phyloP scores from a whole-genome alignment of 2,113 vertebrate genomes.

The Salvelinus namaycush region DNA sequence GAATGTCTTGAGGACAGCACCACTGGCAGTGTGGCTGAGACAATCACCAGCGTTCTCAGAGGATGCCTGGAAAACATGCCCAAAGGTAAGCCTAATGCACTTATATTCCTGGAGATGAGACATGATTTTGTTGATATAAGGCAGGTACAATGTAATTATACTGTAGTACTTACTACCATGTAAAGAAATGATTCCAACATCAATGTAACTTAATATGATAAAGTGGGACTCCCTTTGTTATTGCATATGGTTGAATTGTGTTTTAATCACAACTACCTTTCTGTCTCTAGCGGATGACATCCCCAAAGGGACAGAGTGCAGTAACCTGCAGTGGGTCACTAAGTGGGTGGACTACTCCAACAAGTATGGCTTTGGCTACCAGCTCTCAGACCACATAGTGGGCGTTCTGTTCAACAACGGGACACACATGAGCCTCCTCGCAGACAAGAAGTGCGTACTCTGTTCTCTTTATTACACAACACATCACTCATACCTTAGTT shows the following conservation, averaged over 20 bases:
- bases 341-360: conserved; percentile 99
- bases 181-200: background rate
- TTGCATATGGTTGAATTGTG: background rate
- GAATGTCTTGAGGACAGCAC: conserved; percentile 97
- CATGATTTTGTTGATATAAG: background rate
- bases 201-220: background rate
- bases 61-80: conserved; percentile 95
- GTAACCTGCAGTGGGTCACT: conserved; percentile 94
- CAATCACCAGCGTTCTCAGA: conserved; percentile 86
- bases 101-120: background rate
- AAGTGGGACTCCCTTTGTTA: too few relatives aligned
- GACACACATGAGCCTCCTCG: conserved; percentile 95
- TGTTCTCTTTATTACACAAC: background rate
- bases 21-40: conserved; percentile 90
- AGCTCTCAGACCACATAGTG: conserved; percentile 95
- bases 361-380: conserved; percentile 98
- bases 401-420: conserved; percentile 98
- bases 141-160: background rate
- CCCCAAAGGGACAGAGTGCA: conserved; percentile 81
- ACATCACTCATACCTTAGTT: background rate
- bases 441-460: conserved; percentile 89
- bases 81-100: conserved; percentile 68
- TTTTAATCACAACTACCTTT: conserved; percentile 23
- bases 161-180: too few relatives aligned
- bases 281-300: conserved; percentile 75